These are phyloP conservation scores for Oncorhynchus tshawytscha DNA, from an alignment of 2,113 vertebrate genomes.

Conservation along the genomic window DNA sequence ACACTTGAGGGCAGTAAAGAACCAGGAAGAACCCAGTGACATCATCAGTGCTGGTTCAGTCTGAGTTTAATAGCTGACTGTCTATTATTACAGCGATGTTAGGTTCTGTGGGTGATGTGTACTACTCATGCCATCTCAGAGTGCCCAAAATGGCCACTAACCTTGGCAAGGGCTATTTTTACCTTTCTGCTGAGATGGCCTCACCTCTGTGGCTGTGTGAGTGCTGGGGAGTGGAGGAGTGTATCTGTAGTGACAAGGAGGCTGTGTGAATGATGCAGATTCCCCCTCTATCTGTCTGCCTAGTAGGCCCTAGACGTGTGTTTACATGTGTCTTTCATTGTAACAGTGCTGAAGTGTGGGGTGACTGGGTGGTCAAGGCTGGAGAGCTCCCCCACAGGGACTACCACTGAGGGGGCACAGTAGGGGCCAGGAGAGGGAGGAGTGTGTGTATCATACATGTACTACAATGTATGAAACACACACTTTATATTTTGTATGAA, in stretches of 20 bases:
- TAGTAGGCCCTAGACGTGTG: constrained; percentile 32
- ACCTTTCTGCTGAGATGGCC: background rate
- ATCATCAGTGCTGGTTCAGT: background rate
- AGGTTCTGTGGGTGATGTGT: background rate
- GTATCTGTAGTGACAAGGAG: constrained; percentile 31
- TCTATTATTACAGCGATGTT: background rate
- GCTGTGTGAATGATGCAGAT: constrained; percentile 24
- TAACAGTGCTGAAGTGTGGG: constrained; percentile 45
- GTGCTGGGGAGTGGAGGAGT: constrained; percentile 37
- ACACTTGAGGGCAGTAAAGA: constrained; percentile 61
- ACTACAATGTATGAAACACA: background rate
- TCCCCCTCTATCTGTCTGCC: constrained; percentile 15
- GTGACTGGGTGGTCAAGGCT: constrained; percentile 62
- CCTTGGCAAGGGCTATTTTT: background rate
- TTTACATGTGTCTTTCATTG: constrained; percentile 12
- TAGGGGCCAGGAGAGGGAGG: constrained; percentile 2
- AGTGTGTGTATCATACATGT: constrained; percentile 13
- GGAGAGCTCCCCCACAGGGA: constrained; percentile 52
- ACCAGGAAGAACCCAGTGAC: background rate
- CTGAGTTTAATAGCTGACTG: background rate
- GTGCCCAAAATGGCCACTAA: background rate
- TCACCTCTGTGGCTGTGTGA: background rate
- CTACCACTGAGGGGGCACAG: constrained; percentile 19
- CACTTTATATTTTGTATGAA: background rate
- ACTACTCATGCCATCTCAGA: background rate